A percentile compares a stretch with the other conserved stretches of the same genome.
Evolutionary conservation across 2,113 vertebrate species (phyloP).

Genomic region (Misgurnus mizolepis): DNA sequence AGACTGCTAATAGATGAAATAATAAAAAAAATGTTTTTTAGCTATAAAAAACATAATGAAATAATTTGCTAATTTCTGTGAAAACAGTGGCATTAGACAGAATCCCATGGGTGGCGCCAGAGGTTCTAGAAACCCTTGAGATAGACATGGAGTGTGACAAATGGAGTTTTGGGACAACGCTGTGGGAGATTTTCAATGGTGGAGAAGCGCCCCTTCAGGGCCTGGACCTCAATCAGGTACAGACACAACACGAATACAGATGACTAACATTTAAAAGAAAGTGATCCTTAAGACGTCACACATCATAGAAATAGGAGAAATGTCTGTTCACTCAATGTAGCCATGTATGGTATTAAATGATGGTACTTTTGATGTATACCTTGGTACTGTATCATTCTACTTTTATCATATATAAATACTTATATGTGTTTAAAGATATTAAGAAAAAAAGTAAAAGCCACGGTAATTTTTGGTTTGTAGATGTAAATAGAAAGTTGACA

Average conservation of each 20-base stretch:
- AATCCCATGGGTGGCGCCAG: constrained; percentile 94
- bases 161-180: constrained; percentile 90
- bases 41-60: background rate
- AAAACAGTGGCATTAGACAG: constrained; percentile 82
- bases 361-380: too few species aligned
- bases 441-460: too few species aligned
- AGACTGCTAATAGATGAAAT: too few species aligned
- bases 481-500: too few species aligned
- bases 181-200: constrained; percentile 93
- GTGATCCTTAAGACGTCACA: background rate
- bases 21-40: background rate
- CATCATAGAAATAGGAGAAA: background rate
- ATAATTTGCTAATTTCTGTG: constrained; percentile 33
- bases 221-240: constrained; percentile 79
- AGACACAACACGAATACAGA: background rate
- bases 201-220: constrained; percentile 76
- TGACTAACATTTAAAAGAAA: background rate
- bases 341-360: too few species aligned
- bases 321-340: background rate
- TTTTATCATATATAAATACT: too few species aligned
- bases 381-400: too few species aligned
- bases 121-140: constrained; percentile 68
- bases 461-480: too few species aligned
- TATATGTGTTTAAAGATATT: too few species aligned
- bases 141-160: constrained; percentile 84